These are phyloP conservation scores for Hippolais icterina DNA, from an alignment of 2,113 vertebrate genomes.

Conservation along the genomic window DNA sequence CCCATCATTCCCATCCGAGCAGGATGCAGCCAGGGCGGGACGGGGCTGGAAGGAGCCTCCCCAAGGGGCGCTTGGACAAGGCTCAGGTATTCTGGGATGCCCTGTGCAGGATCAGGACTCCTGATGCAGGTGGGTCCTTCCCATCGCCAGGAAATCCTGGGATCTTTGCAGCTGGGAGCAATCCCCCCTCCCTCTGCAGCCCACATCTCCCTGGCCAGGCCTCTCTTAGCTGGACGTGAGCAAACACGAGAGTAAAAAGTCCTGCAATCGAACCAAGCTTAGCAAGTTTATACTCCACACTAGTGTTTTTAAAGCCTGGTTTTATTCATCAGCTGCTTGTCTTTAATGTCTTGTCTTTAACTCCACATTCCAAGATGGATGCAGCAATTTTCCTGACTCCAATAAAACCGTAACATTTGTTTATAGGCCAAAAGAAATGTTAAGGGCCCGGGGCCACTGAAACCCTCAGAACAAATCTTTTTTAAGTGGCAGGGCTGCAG, in stretches of 20 bases:
- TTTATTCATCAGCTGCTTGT: neutral
- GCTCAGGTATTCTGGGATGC: too few species aligned
- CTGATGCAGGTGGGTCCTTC: too few species aligned
- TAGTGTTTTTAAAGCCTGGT: neutral
- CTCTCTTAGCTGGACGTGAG: accelerated
- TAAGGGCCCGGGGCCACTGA: slow-evolving; percentile 3
- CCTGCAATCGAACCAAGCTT: neutral
- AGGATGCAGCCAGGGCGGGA: too few species aligned
- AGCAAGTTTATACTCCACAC: neutral
- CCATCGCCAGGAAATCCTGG: too few species aligned
- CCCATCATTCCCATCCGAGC: too few species aligned
- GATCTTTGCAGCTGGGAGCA: neutral
- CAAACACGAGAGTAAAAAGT: neutral
- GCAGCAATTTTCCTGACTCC: neutral
- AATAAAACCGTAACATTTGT: slow-evolving; percentile 33
- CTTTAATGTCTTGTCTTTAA: neutral
- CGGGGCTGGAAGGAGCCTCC: too few species aligned
- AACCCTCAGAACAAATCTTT: slow-evolving; percentile 42
- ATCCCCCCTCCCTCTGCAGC: too few species aligned
- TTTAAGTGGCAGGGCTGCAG: slow-evolving; percentile 28
- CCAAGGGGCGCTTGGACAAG: too few species aligned
- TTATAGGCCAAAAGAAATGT: slow-evolving; percentile 34
- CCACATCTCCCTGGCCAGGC: neutral
- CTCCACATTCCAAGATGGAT: neutral
- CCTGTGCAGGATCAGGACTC: too few species aligned